Evolutionary conservation across 2,797 vertebrate genomes (phyloP).

Genomic region (Natrix natrix): DNA sequence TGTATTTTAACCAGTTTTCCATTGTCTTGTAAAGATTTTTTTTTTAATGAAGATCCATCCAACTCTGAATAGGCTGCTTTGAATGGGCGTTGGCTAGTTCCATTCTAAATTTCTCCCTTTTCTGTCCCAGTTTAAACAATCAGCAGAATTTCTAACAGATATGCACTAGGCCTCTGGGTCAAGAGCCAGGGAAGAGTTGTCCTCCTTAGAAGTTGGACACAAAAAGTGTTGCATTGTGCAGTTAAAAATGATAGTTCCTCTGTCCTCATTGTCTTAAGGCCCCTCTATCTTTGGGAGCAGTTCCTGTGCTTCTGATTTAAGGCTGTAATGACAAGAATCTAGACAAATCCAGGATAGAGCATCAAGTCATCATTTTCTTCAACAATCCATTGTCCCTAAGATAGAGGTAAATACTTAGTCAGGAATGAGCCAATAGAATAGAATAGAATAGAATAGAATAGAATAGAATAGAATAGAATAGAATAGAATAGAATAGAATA

Average conservation of each 20-base stretch:
- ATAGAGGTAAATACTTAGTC: background rate
- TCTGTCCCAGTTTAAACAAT: no score
- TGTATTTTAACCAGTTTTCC: background rate
- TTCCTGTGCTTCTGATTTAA: background rate
- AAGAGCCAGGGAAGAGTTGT: background rate
- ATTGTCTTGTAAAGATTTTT: background rate
- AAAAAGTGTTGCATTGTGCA: background rate
- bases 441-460: no score
- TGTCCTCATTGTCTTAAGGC: background rate
- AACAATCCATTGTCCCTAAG: background rate
- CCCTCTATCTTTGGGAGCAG: background rate
- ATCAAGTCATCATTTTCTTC: background rate
- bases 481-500: no score
- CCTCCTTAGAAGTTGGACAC: background rate
- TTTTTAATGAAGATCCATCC: background rate
- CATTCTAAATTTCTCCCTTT: background rate
- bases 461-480: no score
- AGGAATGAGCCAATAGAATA: background rate
- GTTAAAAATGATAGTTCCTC: background rate
- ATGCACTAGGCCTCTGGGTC: background rate
- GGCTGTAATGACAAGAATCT: background rate
- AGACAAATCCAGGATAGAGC: background rate
- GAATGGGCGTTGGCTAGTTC: background rate
- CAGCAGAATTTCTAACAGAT: background rate
- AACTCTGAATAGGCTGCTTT: background rate